phyloP scores from a whole-genome alignment of 2,888 invertebrate genomes.

The Heterodera filipjevi region DNA sequence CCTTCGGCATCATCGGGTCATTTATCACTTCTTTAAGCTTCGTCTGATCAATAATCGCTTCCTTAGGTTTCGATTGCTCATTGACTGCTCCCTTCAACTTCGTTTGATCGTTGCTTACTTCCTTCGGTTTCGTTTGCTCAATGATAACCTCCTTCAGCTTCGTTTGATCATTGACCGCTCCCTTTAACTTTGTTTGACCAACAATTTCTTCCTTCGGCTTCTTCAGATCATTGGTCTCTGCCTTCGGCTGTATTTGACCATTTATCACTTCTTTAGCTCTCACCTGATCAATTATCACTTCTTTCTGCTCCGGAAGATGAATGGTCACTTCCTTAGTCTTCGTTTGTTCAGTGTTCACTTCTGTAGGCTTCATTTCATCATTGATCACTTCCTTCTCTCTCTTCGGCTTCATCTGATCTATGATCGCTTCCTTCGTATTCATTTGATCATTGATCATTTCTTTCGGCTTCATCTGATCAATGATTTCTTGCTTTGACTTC shows the following conservation, averaged over 20 bases:
- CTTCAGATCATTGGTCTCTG: not conserved
- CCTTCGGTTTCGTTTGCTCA: too few species aligned
- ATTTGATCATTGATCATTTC: not conserved
- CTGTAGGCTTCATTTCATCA: slow-evolving; percentile 12
- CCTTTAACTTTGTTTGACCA: too few species aligned
- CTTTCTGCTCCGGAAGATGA: not conserved
- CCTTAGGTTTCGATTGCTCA: too few species aligned
- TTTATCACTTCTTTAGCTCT: not conserved
- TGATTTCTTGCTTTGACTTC: not conserved
- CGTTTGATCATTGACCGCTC: not conserved
- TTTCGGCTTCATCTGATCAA: not conserved
- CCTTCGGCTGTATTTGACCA: not conserved
- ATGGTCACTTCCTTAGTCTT: not conserved
- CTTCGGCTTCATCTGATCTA: not conserved
- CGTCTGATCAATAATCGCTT: too few species aligned
- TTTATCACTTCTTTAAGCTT: too few species aligned
- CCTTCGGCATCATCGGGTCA: too few species aligned
- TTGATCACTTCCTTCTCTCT: not conserved
- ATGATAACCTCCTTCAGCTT: not conserved
- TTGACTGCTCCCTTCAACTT: too few species aligned
- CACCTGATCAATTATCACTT: not conserved
- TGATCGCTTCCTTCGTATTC: not conserved
- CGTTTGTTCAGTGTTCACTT: not conserved
- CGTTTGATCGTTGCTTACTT: too few species aligned
- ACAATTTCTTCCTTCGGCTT: not conserved